Conservation (phyloP, 92 coral and sea anemone genomes). For the Hydrozoanthus gracilis region DNA sequence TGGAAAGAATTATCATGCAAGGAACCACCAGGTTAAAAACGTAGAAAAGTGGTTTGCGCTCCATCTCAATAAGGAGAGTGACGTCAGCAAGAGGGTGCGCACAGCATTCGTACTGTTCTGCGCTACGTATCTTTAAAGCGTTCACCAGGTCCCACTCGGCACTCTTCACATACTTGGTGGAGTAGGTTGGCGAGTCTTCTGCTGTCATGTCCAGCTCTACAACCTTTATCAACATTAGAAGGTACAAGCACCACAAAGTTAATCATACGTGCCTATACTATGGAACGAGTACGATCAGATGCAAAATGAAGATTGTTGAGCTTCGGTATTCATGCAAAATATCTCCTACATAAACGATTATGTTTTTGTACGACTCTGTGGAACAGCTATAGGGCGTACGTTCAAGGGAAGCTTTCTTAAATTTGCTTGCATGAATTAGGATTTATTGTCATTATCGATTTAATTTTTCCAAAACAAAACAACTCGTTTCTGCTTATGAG, state of each 20-base stretch:
- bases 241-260: background rate
- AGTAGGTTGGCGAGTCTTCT: constrained; percentile 73
- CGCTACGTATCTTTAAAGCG: constrained; percentile 65
- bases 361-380: no score
- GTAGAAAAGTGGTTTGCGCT: constrained; percentile 89
- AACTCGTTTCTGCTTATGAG: no score
- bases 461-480: no score
- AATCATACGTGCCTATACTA: background rate
- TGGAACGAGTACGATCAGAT: no score
- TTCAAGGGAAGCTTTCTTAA: no score
- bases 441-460: no score
- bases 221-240: constrained; percentile 47
- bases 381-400: no score
- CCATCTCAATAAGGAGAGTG: constrained; percentile 73
- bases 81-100: constrained; percentile 76
- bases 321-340: no score
- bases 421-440: background rate
- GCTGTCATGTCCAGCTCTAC: constrained; percentile 84
- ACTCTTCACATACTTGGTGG: constrained; percentile 80
- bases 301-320: no score
- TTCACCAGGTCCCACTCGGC: constrained; percentile 90
- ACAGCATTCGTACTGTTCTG: constrained; percentile 82
- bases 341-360: no score
- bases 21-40: constrained; percentile 94
- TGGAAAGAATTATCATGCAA: constrained; percentile 87